These are phyloP conservation scores for Elachura formosa DNA, from an alignment of 2,113 vertebrate genomes.

Conservation along the genomic window DNA sequence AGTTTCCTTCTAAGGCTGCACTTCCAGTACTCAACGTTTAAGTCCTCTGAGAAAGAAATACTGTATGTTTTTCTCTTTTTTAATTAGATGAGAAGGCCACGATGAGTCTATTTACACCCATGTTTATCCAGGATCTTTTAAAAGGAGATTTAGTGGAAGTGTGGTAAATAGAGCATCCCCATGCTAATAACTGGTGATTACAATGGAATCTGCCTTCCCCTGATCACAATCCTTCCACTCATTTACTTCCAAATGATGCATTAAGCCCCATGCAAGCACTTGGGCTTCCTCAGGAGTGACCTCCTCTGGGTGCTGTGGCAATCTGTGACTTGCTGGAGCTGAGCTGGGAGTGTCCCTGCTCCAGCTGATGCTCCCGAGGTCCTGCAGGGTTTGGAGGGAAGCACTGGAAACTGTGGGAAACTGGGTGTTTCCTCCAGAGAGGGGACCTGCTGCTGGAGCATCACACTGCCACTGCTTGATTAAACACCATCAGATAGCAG, in stretches of 20 bases:
- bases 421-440: background rate
- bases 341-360: background rate
- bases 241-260: constrained; percentile 19
- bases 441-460: background rate
- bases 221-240: background rate
- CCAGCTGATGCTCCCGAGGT: background rate
- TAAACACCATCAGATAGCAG: background rate
- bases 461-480: background rate
- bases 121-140: background rate
- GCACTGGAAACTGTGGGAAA: background rate
- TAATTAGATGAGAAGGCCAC: background rate
- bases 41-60: background rate
- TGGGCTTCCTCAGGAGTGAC: background rate
- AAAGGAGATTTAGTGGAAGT: background rate
- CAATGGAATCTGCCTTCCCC: background rate
- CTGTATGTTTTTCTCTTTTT: background rate
- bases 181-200: background rate
- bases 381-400: background rate
- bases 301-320: background rate
- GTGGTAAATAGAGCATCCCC: background rate
- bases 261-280: background rate
- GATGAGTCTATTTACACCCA: background rate
- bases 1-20: background rate
- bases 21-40: background rate
- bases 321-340: background rate